A percentile compares a stretch with the other conserved stretches of the same genome.
Conservation (phyloP, 92 coral and sea anemone genomes). For the Phenganax marumi region DNA sequence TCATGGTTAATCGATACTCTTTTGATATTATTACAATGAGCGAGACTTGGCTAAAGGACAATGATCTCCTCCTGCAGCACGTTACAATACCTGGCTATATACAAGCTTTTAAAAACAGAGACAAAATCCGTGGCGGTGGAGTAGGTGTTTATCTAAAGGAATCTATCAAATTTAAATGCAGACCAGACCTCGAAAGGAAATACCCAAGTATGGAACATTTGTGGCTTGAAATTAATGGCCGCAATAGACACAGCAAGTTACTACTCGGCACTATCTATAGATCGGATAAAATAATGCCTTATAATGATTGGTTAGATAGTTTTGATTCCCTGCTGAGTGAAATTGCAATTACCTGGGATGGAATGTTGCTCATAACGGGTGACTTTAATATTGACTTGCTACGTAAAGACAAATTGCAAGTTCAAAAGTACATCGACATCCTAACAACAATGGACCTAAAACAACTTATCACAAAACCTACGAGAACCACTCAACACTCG, state of each 20-base stretch:
- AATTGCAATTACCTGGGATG: constrained; percentile 45
- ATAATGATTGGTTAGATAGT: constrained; percentile 46
- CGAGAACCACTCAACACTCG: constrained; percentile 23
- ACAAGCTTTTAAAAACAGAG: constrained; percentile 44
- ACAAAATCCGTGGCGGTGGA: constrained; percentile 49
- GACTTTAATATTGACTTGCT: constrained; percentile 50
- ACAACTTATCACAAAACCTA: constrained; percentile 33
- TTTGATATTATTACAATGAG: constrained; percentile 29
- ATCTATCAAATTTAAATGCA: constrained; percentile 42
- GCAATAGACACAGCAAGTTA: constrained; percentile 55
- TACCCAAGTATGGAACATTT: constrained; percentile 57
- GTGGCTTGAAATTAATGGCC: constrained; percentile 55
- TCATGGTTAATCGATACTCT: constrained; percentile 17
- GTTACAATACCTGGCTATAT: constrained; percentile 44
- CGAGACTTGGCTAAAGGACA: constrained; percentile 35
- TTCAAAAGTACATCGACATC: constrained; percentile 35
- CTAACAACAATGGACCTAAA: constrained; percentile 1
- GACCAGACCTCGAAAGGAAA: constrained; percentile 49
- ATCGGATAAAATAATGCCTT: constrained; percentile 33
- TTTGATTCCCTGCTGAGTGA: constrained; percentile 44
- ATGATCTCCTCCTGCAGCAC: constrained; percentile 37
- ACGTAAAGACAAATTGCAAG: constrained; percentile 2
- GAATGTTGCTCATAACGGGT: constrained; percentile 42
- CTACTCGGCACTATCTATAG: constrained; percentile 46
- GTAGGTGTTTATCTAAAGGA: constrained; percentile 50